Evolutionary conservation across 1,140 invertebrate genomes (phyloP).

Genomic region (Aphelenchoides avenae): DNA sequence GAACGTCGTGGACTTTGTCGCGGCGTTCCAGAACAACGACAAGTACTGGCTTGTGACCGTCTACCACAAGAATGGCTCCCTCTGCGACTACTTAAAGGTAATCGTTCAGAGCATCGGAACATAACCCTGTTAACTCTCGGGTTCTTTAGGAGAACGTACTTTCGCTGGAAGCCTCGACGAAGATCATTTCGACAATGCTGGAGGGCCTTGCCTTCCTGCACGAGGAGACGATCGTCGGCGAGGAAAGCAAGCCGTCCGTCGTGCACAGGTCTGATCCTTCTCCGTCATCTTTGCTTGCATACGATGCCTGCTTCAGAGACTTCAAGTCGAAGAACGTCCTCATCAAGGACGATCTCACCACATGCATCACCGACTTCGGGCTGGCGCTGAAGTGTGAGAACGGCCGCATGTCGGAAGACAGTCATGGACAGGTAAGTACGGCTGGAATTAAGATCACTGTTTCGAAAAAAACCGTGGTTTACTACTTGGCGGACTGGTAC

Average conservation of each 20-base stretch:
- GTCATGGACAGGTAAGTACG: conserved; percentile 80
- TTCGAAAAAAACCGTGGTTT: no score
- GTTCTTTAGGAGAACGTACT: conserved; percentile 70
- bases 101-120: neutral
- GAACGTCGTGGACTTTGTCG: conserved; percentile 83
- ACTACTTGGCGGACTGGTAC: no score
- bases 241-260: conserved; percentile 80
- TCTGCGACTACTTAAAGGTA: conserved; percentile 86
- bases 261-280: conserved; percentile 84
- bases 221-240: conserved; percentile 73
- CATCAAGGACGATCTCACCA: conserved; percentile 81
- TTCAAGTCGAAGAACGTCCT: conserved; percentile 98
- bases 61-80: conserved; percentile 85
- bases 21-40: conserved; percentile 77
- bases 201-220: conserved; percentile 84
- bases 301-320: no score
- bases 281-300: no score
- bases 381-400: conserved; percentile 87
- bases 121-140: conserved; percentile 1
- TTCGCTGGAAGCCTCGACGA: conserved; percentile 78
- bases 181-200: conserved; percentile 82
- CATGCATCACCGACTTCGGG: conserved; percentile 96
- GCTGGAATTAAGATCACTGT: no score
- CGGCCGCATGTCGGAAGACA: conserved; percentile 71
- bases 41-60: conserved; percentile 93